Base-by-base conservation (phyloP, 2,888 invertebrate genomes). In the Apeira syringaria region DNA sequence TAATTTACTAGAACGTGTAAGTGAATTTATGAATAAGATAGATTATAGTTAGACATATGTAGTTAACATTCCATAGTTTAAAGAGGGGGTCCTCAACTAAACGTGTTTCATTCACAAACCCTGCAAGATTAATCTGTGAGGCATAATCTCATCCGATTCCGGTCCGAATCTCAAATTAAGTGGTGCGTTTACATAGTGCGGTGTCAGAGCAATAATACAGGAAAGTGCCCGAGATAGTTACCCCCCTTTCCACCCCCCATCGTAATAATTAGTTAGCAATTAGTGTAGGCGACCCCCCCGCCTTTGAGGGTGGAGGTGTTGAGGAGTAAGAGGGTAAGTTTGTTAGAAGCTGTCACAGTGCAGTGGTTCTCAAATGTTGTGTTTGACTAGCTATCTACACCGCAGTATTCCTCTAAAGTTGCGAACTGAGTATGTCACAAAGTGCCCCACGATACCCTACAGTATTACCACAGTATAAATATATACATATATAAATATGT, bases 211-310 rank as follows among this genome's bases (percentile, higher is more conserved):
- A 41, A 42, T 52, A 43, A 43, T 47, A 38, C 22, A 34, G 38
- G 26, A 40, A 37, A 53, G 42, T 53, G 48, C 25, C 29, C 30
- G 17, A 39, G 36, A 48, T 42, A 46, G 42, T 43, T 37, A 37
- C 17, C 34, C 37, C 36, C 8, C 9, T 8, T 4, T 6, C 29
- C 31, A 30, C 31, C 18, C 30, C 48, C 20, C 56, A 36, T 47
- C 40, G 43, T 51, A 47, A 56, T 61, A 60, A 63, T 63, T 65
- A 60, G 58, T 56, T 54, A 27, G 50, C 54, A 61, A 61, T 61
- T 63, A 61, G 54, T 40, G 54, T 37, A 54, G 44, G 49, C 49
- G 55, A 47, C 45, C 46, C 31, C 15, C 45, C 46, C 31, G 41
- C 44, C 50, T 42, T 38, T 33, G 38, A 25, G 30, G 32, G 28